phyloP scores from a whole-genome alignment of 1,140 invertebrate genomes.

The Sitophilus oryzae region DNA sequence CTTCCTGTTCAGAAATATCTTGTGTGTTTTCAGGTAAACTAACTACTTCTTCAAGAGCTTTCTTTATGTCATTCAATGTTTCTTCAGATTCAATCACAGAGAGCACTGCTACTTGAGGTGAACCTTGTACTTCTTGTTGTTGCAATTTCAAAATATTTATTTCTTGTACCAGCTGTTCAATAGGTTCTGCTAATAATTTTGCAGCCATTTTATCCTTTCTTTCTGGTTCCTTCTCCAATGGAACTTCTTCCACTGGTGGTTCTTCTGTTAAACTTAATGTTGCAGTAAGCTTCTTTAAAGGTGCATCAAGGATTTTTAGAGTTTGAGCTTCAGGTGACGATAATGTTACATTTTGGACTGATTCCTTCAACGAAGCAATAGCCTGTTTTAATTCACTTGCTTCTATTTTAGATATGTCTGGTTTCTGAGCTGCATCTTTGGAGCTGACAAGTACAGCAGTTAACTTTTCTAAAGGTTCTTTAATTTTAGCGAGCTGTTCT shows the following conservation, averaged over 20 bases:
- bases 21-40: neutral
- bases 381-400: constrained; percentile 4
- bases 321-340: neutral
- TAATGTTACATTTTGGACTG: neutral
- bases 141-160: neutral
- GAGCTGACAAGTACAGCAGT: neutral
- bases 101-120: neutral
- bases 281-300: neutral
- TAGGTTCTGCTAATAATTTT: constrained; percentile 1
- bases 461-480: constrained; percentile 4
- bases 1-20: neutral
- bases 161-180: neutral
- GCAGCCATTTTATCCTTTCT: neutral
- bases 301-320: neutral
- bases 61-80: neutral
- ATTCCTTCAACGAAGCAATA: constrained; percentile 2
- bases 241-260: neutral
- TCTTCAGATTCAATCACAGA: constrained; percentile 9
- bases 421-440: neutral
- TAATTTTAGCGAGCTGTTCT: neutral
- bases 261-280: neutral
- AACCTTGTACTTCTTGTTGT: neutral
- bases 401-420: neutral
- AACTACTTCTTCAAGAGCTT: constrained; percentile 2
- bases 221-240: neutral